Percentiles rank a stretch among this genome's conserved stretches.
These are phyloP conservation scores for Elegia similella DNA, from an alignment of 2,888 invertebrate genomes.

Conservation along the genomic window DNA sequence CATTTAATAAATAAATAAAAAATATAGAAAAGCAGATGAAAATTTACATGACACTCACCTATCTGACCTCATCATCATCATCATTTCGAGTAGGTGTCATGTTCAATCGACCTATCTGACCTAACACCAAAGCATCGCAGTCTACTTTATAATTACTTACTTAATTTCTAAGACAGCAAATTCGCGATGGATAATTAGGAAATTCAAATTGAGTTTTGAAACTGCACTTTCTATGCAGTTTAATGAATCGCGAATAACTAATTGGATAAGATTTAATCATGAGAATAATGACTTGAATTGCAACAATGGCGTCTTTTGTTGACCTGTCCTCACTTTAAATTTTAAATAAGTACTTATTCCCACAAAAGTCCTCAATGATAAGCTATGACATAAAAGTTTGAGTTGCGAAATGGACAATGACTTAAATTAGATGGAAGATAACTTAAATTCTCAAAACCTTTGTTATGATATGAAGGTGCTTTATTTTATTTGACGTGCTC, in stretches of 20 bases:
- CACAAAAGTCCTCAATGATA: conserved; percentile 11
- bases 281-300: conserved; percentile 10
- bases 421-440: neutral
- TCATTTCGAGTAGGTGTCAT: no score
- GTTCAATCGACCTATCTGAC: no score
- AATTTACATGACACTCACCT: no score
- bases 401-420: neutral
- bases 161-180: neutral
- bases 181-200: neutral
- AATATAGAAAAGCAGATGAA: no score
- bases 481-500: no score
- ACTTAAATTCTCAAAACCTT: neutral
- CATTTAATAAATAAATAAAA: no score
- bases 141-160: neutral
- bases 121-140: no score
- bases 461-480: neutral
- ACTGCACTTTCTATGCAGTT: conserved; percentile 1
- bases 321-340: conserved; percentile 2
- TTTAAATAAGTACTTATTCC: conserved; percentile 1
- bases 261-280: conserved; percentile 9
- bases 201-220: neutral
- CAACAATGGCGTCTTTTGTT: conserved; percentile 10
- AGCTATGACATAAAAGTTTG: conserved; percentile 1
- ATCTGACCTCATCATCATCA: no score
- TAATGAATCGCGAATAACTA: conserved; percentile 1